These are phyloP conservation scores for Hestina assimilis DNA, from an alignment of 1,140 invertebrate genomes.

Conservation along the genomic window DNA sequence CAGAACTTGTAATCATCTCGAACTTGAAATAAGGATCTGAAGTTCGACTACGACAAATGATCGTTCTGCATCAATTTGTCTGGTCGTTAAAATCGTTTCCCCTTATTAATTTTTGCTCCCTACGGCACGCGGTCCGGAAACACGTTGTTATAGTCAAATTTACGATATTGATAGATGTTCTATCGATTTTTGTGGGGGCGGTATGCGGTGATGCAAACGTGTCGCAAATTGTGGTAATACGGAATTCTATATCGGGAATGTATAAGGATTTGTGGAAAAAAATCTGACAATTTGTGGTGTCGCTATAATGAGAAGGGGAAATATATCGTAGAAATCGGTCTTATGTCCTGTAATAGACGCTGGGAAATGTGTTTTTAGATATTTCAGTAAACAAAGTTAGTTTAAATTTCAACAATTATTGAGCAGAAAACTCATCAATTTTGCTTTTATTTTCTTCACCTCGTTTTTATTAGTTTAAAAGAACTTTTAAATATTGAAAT, in stretches of 20 bases:
- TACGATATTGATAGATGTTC: constrained; percentile 62
- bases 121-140: constrained; percentile 45
- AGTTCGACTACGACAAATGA: constrained; percentile 49
- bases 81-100: constrained; percentile 73
- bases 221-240: constrained; percentile 43
- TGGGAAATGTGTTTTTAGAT: too few species aligned
- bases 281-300: constrained; percentile 6
- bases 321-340: background rate
- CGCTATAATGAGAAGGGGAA: constrained; percentile 5
- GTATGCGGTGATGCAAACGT: constrained; percentile 23
- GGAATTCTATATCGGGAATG: background rate
- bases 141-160: constrained; percentile 57
- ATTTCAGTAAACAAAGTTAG: too few species aligned
- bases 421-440: too few species aligned
- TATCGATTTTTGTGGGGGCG: constrained; percentile 47
- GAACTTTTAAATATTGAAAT: too few species aligned
- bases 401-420: too few species aligned
- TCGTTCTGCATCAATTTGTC: constrained; percentile 66
- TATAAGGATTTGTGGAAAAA: constrained; percentile 10
- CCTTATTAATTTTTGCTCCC: constrained; percentile 72
- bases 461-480: too few species aligned
- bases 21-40: constrained; percentile 1
- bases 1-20: background rate
- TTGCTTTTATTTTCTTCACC: too few species aligned
- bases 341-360: background rate